Base-by-base conservation (phyloP, 1,140 invertebrate species). In the Caenorhabditis remanei region DNA sequence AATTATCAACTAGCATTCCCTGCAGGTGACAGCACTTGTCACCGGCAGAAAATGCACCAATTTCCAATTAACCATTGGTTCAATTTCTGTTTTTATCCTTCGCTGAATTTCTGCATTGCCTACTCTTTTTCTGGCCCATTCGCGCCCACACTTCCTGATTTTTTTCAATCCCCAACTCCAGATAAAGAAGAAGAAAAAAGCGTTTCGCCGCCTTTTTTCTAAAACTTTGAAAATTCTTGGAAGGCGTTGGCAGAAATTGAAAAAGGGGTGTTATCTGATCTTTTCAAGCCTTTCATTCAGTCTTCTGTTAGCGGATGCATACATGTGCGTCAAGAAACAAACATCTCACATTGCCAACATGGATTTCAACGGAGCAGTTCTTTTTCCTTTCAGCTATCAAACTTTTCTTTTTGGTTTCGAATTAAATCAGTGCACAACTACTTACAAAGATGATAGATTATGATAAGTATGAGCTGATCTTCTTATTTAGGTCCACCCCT, bases 321-420 rank as follows among this genome's bases (percentile, higher is more conserved):
- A 53, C 71, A 79, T 79, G 71, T 79, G 46, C 71, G 71, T 79
- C 71, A 53, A 79, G 71, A 79, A 79, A 50, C 71, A 79, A 79
- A 79, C 71, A 79, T 79, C 71, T 79, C 71, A 50, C 71, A 79
- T 79, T 50, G 71, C 46, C 71, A 53, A 79, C 71, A 79, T 32
- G 71, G 71, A 79, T 79, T 79, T 9, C 8, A 71, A 19, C 65
- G 8, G n/a, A 79, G 43, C 71, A 43, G 46, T 50, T 79, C 16
- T 53, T 79, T 43, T 48, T 75, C 2, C 24, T 24, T 8, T 75
- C 24, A 53, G 5, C 41, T 75, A 32, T 48, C 67, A 46, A 79
- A 79, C 43, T 79, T 79, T 79, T 8, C 21, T 63, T 63, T 63
- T 63, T 40, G 61, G 61, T 79, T 79, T 71, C 4, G 16, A 71